Conservation (phyloP, 2,888 invertebrate species). For the Chymomyza fuscimana region DNA sequence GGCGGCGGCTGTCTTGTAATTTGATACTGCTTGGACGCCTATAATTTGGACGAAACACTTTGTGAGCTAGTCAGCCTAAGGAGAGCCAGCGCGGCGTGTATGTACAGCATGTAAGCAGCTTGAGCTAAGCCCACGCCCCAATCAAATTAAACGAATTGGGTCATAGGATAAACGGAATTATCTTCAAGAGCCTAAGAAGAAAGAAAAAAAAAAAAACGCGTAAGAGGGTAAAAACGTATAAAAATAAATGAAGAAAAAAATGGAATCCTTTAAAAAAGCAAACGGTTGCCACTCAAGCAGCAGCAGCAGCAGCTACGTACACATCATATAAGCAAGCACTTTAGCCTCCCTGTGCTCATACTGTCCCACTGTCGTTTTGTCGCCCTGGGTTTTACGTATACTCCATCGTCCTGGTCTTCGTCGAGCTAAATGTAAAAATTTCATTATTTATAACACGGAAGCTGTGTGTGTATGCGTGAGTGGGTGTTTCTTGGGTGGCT, state of each 20-base stretch:
- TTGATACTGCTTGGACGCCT: not conserved
- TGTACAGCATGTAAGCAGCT: not conserved
- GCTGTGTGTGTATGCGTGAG: conserved; percentile 35
- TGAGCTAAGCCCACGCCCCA: conserved; percentile 13
- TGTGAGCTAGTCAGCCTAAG: not conserved
- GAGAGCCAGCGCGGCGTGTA: not conserved
- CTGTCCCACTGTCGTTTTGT: not conserved
- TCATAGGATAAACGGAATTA: conserved; percentile 72
- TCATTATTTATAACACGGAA: conserved; percentile 69
- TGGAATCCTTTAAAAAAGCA: conserved; percentile 54
- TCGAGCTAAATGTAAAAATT: not conserved
- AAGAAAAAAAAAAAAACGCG: conserved; percentile 7
- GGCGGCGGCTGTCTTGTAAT: not conserved
- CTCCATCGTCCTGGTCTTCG: not conserved
- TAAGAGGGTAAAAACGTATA: conserved; percentile 14
- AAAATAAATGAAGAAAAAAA: conserved; percentile 25
- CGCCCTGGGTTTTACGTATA: not conserved
- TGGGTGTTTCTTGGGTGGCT: not conserved
- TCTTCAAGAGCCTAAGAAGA: conserved; percentile 68
- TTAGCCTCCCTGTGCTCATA: not conserved
- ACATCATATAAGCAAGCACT: conserved; percentile 4
- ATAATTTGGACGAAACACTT: not conserved
- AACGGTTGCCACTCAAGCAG: conserved; percentile 68
- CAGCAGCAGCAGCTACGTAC: conserved; percentile 3
- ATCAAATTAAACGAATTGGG: conserved; percentile 69